Evolutionary conservation across 1,140 invertebrate genomes (phyloP).

Genomic region (Sminthurinus signatus): DNA sequence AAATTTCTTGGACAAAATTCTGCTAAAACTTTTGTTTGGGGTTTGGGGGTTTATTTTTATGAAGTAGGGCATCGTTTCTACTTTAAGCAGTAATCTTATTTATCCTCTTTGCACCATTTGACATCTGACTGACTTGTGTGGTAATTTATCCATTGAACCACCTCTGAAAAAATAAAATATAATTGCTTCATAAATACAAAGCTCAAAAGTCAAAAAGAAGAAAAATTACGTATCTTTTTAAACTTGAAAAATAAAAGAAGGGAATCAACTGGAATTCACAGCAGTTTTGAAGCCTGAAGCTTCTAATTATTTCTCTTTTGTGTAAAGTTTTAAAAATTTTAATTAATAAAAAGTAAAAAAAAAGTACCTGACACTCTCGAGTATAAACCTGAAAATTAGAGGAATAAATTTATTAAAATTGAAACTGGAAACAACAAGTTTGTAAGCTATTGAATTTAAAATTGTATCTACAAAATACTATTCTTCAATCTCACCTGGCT

Average conservation of each 20-base stretch:
- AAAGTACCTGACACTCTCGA: background rate
- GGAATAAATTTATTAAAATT: too few relatives aligned
- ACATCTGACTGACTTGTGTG: background rate
- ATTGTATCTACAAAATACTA: background rate
- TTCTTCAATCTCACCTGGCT: background rate
- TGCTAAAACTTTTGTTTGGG: too few relatives aligned
- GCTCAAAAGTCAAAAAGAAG: background rate
- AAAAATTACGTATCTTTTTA: background rate
- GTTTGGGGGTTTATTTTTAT: too few relatives aligned
- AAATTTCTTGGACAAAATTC: too few relatives aligned
- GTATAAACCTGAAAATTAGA: background rate
- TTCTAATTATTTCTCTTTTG: background rate
- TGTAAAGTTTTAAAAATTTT: background rate
- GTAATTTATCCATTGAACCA: conserved; percentile 2
- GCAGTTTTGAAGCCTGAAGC: background rate
- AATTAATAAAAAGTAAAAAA: background rate
- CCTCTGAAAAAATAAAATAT: background rate
- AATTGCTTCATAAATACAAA: background rate
- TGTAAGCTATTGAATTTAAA: background rate
- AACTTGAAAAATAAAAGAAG: background rate
- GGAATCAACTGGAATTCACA: background rate
- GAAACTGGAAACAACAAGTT: background rate
- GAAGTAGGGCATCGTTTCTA: too few relatives aligned
- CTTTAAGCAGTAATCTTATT: background rate
- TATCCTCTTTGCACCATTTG: conserved; percentile 7